These are phyloP conservation scores for Lamellibrachia luymesi DNA, from an alignment of 1,140 invertebrate genomes.

Conservation along the genomic window DNA sequence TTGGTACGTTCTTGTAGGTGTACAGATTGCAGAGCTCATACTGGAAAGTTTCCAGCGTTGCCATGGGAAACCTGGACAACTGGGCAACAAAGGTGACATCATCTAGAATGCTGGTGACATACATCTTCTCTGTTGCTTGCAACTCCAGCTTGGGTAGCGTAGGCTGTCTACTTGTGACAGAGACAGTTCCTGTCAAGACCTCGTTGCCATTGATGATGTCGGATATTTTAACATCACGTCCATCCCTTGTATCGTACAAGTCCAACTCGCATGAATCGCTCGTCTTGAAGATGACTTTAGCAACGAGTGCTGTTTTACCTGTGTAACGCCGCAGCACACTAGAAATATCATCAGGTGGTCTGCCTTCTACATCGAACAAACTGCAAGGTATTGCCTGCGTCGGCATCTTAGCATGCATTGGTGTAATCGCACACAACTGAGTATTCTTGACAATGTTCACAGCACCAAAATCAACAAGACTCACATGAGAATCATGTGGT, in stretches of 20 bases:
- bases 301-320: neutral
- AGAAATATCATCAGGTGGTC: neutral
- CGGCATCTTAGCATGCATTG: neutral
- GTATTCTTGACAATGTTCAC: neutral
- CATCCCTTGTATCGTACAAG: neutral
- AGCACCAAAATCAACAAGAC: slow-evolving; percentile 14
- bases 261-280: neutral
- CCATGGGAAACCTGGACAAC: slow-evolving; percentile 14
- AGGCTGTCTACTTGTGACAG: slow-evolving; percentile 2
- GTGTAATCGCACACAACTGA: neutral
- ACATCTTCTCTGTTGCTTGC: slow-evolving; percentile 11
- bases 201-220: neutral
- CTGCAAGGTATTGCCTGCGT: slow-evolving; percentile 11
- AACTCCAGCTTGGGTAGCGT: neutral
- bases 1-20: neutral
- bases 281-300: neutral
- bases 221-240: neutral
- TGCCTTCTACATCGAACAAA: neutral
- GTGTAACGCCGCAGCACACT: neutral
- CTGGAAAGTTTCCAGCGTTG: slow-evolving; percentile 15
- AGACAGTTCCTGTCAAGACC: neutral
- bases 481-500: neutral
- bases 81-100: slow-evolving; percentile 15
- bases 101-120: slow-evolving; percentile 6
- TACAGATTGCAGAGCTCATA: slow-evolving; percentile 15